Evolutionary conservation across 2,113 vertebrate genomes (phyloP).

Genomic region (Cyprinodon variegatus): DNA sequence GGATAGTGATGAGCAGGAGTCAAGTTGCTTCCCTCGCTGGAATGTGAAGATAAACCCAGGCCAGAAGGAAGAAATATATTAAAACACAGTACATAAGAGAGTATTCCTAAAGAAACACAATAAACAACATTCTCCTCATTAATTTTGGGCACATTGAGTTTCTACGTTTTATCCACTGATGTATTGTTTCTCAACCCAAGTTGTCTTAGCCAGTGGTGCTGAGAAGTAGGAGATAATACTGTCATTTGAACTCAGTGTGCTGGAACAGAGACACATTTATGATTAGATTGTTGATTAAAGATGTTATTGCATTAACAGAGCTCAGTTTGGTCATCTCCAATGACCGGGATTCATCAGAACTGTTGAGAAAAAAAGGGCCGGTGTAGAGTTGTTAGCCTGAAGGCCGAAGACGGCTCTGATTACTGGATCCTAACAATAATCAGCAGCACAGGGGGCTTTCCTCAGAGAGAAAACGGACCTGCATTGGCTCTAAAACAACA

Average conservation of each 20-base stretch:
- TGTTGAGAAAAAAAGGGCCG: constrained; percentile 36
- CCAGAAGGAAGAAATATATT: constrained; percentile 26
- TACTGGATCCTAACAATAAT: constrained; percentile 51
- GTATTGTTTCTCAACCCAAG: not conserved
- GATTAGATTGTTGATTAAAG: not conserved
- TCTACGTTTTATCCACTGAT: not conserved
- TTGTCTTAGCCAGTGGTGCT: no score
- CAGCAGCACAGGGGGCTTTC: constrained; percentile 42
- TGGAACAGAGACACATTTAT: not conserved
- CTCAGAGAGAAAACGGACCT: not conserved
- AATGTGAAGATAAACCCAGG: constrained; percentile 8
- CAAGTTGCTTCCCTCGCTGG: constrained; percentile 96
- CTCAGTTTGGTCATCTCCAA: constrained; percentile 31
- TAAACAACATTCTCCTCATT: not conserved
- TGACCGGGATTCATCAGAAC: constrained; percentile 37
- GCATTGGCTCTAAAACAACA: not conserved
- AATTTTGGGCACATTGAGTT: not conserved
- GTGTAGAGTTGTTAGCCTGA: constrained; percentile 50
- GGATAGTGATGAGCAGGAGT: constrained; percentile 97
- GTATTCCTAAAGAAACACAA: not conserved
- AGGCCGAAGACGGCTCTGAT: constrained; percentile 56
- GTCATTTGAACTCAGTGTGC: not conserved
- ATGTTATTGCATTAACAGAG: constrained; percentile 25
- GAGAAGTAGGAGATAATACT: not conserved
- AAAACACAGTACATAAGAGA: not conserved